Evolutionary conservation across 2,888 invertebrate species (phyloP).

Genomic region (Torymus aiolomorphi): DNA sequence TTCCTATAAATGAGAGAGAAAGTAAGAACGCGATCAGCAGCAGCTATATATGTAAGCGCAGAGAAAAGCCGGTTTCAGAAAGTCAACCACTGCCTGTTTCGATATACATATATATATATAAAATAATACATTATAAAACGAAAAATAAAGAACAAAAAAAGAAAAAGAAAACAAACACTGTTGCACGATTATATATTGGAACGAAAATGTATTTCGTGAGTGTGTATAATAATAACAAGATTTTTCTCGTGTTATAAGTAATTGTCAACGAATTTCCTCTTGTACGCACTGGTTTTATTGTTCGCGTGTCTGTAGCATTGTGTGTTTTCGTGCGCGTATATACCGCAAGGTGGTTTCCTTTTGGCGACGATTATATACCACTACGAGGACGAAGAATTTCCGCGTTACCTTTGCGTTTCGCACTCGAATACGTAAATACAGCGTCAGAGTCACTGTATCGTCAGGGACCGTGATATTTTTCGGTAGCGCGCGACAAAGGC

Average conservation of each 20-base stretch:
- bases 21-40: slow-evolving; percentile 34
- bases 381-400: no score
- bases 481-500: not conserved
- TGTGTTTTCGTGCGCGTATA: no score
- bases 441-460: slow-evolving; percentile 13
- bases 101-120: slow-evolving; percentile 17
- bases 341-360: no score
- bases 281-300: no score
- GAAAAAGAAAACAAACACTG: no score
- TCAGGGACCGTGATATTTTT: slow-evolving; percentile 21
- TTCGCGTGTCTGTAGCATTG: no score
- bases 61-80: slow-evolving; percentile 15
- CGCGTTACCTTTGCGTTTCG: not conserved
- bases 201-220: no score
- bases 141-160: not conserved
- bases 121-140: slow-evolving; percentile 13
- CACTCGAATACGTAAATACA: slow-evolving; percentile 35
- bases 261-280: no score
- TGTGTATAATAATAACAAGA: no score
- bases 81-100: slow-evolving; percentile 51
- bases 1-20: slow-evolving; percentile 33
- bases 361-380: slow-evolving; percentile 1
- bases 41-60: no score
- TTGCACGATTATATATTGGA: no score
- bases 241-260: no score